Evolutionary conservation across 2,888 invertebrate species (phyloP).

Genomic region (Carterocephalus palaemon): DNA sequence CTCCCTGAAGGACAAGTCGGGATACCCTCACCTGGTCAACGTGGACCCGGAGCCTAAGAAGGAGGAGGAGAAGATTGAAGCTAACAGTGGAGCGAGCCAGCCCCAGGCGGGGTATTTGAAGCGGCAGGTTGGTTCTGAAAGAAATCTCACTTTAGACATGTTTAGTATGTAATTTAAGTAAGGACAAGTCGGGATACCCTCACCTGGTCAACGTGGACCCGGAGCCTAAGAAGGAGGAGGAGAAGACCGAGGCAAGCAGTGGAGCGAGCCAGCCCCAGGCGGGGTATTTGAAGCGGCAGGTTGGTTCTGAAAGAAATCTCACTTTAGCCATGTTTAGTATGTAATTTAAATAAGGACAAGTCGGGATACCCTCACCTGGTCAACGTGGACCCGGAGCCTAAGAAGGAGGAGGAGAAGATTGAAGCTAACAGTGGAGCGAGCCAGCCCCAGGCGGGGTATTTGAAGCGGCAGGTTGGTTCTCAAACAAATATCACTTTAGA

Average conservation of each 20-base stretch:
- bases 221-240: conserved; percentile 59
- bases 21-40: conserved; percentile 73
- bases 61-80: conserved; percentile 56
- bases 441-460: conserved; percentile 45
- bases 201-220: conserved; percentile 67
- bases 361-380: conserved; percentile 74
- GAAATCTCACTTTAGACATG: no score
- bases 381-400: conserved; percentile 59
- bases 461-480: conserved; percentile 44
- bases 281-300: conserved; percentile 44
- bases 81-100: conserved; percentile 40
- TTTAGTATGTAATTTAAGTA: no score
- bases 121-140: no score
- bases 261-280: conserved; percentile 41
- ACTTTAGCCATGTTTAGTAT: no score
- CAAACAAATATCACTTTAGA: no score
- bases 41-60: conserved; percentile 61
- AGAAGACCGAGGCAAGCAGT: conserved; percentile 54
- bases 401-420: conserved; percentile 57
- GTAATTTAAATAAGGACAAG: no score
- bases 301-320: no score
- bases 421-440: conserved; percentile 43
- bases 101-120: conserved; percentile 47
- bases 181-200: conserved; percentile 74
- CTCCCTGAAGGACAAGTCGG: conserved; percentile 74